Evolutionary conservation across 1,140 invertebrate species (phyloP).

Genomic region (Papilio machaon): DNA sequence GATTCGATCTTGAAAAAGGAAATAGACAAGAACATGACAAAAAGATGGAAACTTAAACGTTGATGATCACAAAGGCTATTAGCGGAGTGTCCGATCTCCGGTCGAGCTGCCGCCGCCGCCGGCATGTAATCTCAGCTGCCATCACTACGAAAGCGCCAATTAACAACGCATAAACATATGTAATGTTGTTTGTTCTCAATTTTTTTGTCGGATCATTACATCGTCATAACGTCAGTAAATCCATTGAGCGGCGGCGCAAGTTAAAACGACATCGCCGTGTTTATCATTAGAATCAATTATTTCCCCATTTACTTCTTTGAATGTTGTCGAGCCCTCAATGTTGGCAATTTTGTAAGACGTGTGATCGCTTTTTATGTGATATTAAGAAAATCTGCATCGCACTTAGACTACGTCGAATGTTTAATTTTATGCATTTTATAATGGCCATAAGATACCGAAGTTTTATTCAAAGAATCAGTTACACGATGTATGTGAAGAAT

Average conservation of each 20-base stretch:
- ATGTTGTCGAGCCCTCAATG: constrained; percentile 58
- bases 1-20: constrained; percentile 16
- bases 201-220: constrained; percentile 70
- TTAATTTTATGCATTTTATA: constrained; percentile 62
- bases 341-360: constrained; percentile 62
- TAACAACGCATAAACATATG: constrained; percentile 36
- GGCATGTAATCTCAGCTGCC: constrained; percentile 30
- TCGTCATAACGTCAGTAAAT: constrained; percentile 61
- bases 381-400: constrained; percentile 56
- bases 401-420: constrained; percentile 55
- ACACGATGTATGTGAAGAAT: constrained; percentile 56
- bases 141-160: constrained; percentile 29
- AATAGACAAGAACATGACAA: neutral
- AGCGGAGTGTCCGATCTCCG: neutral
- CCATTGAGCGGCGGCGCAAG: constrained; percentile 59
- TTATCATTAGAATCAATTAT: constrained; percentile 79
- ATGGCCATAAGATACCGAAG: constrained; percentile 56
- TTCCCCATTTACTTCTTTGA: constrained; percentile 70
- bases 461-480: constrained; percentile 48
- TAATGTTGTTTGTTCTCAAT: constrained; percentile 33
- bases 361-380: constrained; percentile 69
- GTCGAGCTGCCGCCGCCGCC: neutral
- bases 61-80: constrained; percentile 23
- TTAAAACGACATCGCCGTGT: constrained; percentile 69
- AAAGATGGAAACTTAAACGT: constrained; percentile 10